Percentiles rank a stretch among this genome's conserved stretches.
phyloP scores from a whole-genome alignment of 2,113 vertebrate genomes.

The pig (Sus scrofa) region DNA sequence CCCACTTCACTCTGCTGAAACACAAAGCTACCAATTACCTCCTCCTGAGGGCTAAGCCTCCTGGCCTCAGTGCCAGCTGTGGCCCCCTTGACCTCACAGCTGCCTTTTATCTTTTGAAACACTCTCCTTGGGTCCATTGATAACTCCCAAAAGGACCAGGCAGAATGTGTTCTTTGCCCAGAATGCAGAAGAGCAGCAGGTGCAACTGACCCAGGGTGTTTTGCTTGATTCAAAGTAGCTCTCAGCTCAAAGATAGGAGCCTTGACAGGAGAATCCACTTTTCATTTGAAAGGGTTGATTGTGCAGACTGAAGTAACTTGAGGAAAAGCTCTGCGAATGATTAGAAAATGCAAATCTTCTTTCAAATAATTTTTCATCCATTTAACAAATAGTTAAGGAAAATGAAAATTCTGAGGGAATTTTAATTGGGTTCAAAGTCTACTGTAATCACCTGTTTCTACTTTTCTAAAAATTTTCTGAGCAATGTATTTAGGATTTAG shows the following conservation, averaged over 20 bases:
- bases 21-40: conserved; percentile 68
- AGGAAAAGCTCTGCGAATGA: conserved; percentile 59
- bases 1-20: conserved; percentile 54
- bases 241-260: background rate
- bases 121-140: background rate
- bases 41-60: background rate
- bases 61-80: background rate
- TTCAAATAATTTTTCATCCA: conserved; percentile 63
- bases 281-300: conserved; percentile 68
- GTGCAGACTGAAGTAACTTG: conserved; percentile 25
- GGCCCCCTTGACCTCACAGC: conserved; percentile 17
- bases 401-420: conserved; percentile 52
- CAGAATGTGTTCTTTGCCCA: background rate
- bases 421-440: conserved; percentile 50
- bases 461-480: conserved; percentile 13
- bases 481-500: conserved; percentile 22
- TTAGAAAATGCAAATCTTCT: conserved; percentile 69
- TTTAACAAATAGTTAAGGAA: conserved; percentile 57
- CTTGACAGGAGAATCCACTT: conserved; percentile 56
- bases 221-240: conserved; percentile 32
- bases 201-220: background rate
- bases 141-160: background rate
- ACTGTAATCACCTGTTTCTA: background rate
- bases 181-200: background rate
- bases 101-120: conserved; percentile 43